These are phyloP conservation scores for Drosophila phalerata DNA, from an alignment of 2,888 invertebrate species.

Conservation along the genomic window DNA sequence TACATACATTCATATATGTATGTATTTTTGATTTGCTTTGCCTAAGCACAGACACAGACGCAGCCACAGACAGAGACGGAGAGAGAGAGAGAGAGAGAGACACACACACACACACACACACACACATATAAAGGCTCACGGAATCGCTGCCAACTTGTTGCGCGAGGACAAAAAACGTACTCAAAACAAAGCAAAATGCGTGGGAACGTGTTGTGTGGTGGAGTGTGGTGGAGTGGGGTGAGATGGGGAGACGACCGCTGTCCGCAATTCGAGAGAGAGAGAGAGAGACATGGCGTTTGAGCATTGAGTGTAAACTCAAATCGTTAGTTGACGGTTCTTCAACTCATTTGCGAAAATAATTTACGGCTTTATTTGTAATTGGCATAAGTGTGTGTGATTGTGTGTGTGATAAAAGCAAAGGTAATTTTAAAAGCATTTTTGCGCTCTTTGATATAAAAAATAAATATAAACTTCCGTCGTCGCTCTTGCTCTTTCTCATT, in stretches of 20 bases:
- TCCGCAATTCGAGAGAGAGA: neutral
- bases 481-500: neutral
- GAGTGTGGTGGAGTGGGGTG: neutral
- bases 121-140: conserved; percentile 2
- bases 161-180: conserved; percentile 55
- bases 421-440: conserved; percentile 14
- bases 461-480: neutral
- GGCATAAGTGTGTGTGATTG: neutral
- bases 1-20: neutral
- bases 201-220: conserved; percentile 34
- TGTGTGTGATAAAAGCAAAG: neutral
- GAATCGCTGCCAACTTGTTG: conserved; percentile 63
- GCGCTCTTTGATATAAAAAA: neutral
- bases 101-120: neutral
- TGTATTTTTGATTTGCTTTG: conserved; percentile 46
- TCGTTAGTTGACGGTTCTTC: conserved; percentile 10
- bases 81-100: neutral
- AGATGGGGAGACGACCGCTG: neutral
- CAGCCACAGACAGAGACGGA: neutral
- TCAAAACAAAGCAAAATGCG: conserved; percentile 68
- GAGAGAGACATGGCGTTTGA: neutral
- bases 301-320: conserved; percentile 42
- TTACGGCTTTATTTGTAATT: conserved; percentile 1
- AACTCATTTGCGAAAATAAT: conserved; percentile 18
- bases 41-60: conserved; percentile 10